Base-by-base conservation (phyloP, 2,797 vertebrate genomes). In the Enteromius anoplus region DNA sequence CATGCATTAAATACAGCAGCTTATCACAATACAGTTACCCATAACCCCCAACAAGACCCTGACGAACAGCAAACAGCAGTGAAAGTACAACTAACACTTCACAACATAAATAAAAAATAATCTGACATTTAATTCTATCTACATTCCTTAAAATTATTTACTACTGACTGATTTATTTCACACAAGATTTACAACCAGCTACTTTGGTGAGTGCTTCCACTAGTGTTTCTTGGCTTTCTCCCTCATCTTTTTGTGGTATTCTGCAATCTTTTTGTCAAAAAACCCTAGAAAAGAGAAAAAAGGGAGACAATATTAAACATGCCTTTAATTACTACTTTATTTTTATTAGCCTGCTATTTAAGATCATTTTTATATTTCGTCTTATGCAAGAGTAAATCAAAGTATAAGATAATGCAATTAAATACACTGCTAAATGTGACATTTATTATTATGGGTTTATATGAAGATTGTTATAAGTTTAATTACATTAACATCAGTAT, bases 241-340 rank as follows among this genome's bases (percentile, higher is more conserved):
- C 78, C 15, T 88, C 89, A 88, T 90, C 88, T 90, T 93, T 82
- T 91, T 91, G 37, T 95, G 90, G 83, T 92, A 94, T 85, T 95
- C 94, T 0, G 89, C 66, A 76, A 95, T 91, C 89, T 94, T 95
- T 85, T 65, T 90, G 85, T 94, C 88, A 87, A 95, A 95, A 86
- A 94, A 91, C 60, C 95, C 95, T 95, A 85, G 10, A 86, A 71
- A 62, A 47, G 80, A 15, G 85, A 7, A 86, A 71, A 70, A 62
- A 34, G 75, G 9, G 6, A 17, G 9, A 47, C 32, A 10, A 10
- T 29, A 40, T 29, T 4, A 29, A 75, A 51, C 64, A 85, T 87
- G 87, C 0, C 0, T n/a, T 34, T 40, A 12, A 19, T 84, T 87
- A 34, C 4, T 8, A 34, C 17, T 37, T 1, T 11, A 42, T 42